Evolutionary conservation across 2,888 invertebrate species (phyloP), one percentile per base, ranked within the genome.

Genomic region (Abrostola triplasia): DNA sequence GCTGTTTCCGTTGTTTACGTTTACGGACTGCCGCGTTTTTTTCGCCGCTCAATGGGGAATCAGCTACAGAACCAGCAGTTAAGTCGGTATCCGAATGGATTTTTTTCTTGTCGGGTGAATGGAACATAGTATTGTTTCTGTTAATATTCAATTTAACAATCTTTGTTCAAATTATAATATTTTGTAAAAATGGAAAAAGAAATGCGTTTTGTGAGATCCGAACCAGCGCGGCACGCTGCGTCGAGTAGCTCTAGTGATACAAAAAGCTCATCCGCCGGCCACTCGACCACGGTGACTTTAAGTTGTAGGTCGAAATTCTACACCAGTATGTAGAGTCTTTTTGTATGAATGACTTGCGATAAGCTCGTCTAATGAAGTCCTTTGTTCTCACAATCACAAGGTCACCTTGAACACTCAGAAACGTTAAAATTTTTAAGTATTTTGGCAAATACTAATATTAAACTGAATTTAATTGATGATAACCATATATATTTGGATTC

Each of bases 1-100:
- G 52, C 6, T 40, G 40, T 52, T 52, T 52, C n/a, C n/a, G n/a
- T 24, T 24, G 24, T 24, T 24, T 24, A 24, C 52, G 52, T 40
- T 52, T 52, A 10, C 52, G 52, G 0, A 11, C n/a, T 36, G 36
- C 11, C 36, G 36, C 36, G 9, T 49, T 49, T 36, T 36, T 11
- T 36, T 49, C 36, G 49, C 49, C 36, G 49, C 49, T 36, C 49
- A 49, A 5, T 13, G 11, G 11, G 11, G 24, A 51, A 41, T 11
- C n/a, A n/a, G n/a, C n/a, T n/a, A n/a, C n/a, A n/a, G 9, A 10
- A 10, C 11, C 24, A 24, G 24, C 1, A 1, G 24, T 41, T 5
- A 41, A 10, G 10, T 41, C 41, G n/a, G n/a, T 41, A 41, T 41
- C 41, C 10, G 41, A 41, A n/a, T 41, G 41, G 41, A 41, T 5